Conservation (phyloP, 2,797 vertebrate genomes). For the Liparis tanakae region DNA sequence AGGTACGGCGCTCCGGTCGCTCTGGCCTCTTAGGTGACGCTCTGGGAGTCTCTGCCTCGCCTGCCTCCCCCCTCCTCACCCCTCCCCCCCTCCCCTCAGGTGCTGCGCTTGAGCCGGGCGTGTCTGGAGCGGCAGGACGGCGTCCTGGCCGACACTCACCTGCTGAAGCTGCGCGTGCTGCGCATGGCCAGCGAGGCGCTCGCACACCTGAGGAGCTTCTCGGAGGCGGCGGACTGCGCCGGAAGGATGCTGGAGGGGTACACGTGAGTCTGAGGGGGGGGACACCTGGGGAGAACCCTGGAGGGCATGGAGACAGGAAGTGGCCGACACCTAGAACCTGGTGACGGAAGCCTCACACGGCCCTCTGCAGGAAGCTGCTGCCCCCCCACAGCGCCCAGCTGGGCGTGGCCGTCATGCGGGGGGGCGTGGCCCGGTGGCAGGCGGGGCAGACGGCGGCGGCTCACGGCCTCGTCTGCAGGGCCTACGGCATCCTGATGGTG, state of each 20-base stretch:
- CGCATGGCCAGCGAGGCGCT: conserved; percentile 88
- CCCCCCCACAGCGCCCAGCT: conserved; percentile 91
- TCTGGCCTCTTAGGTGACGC: too few species aligned
- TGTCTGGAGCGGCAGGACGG: conserved; percentile 89
- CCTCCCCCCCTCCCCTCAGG: conserved; percentile 72
- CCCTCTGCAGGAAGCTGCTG: conserved; percentile 81
- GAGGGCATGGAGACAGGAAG: too few species aligned
- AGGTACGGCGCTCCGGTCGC: too few species aligned
- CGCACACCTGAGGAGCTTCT: conserved; percentile 86
- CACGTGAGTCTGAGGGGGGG: conserved; percentile 82
- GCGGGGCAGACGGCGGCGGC: conserved; percentile 90
- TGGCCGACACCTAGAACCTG: too few species aligned
- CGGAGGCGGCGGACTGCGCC: conserved; percentile 87
- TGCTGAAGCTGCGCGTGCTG: conserved; percentile 85
- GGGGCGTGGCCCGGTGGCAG: conserved; percentile 94
- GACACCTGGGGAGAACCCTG: not conserved
- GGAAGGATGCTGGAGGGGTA: conserved; percentile 91
- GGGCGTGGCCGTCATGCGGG: conserved; percentile 91
- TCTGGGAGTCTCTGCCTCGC: too few species aligned
- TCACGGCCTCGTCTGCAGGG: conserved; percentile 92
- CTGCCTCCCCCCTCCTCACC: not conserved
- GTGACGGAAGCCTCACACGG: too few species aligned
- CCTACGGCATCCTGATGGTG: conserved; percentile 90
- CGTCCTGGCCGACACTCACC: conserved; percentile 89
- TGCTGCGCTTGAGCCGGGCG: conserved; percentile 87